Evolutionary conservation across 1,140 invertebrate genomes (phyloP).

Genomic region (Octopus sinensis): DNA sequence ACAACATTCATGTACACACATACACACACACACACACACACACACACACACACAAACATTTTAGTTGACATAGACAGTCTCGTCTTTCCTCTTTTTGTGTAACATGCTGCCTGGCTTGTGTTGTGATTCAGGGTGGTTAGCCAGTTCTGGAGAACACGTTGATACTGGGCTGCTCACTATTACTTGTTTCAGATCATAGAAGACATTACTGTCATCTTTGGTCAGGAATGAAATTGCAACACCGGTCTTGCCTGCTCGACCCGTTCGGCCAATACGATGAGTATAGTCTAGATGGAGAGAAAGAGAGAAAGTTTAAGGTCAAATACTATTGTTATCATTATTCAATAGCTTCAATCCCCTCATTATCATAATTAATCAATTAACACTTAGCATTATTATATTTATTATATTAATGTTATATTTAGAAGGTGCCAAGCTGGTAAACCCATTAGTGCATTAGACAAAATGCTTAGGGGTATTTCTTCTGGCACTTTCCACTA

Average conservation of each 20-base stretch:
- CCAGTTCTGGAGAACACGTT: slow-evolving; percentile 90
- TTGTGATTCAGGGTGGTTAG: slow-evolving; percentile 97
- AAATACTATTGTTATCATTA: neutral
- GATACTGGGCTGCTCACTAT: slow-evolving; percentile 88
- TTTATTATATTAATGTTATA: too few species aligned
- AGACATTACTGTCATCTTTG: slow-evolving; percentile 91
- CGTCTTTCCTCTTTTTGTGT: slow-evolving; percentile 86
- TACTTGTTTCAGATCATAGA: slow-evolving; percentile 95
- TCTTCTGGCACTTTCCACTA: too few species aligned
- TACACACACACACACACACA: too few species aligned
- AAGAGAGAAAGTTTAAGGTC: neutral
- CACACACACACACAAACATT: neutral
- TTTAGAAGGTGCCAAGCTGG: too few species aligned
- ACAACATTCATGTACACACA: too few species aligned
- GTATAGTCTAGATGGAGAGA: slow-evolving; percentile 79
- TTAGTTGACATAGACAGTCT: slow-evolving; percentile 62
- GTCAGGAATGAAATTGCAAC: slow-evolving; percentile 94
- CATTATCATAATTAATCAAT: too few species aligned
- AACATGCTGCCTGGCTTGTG: slow-evolving; percentile 94
- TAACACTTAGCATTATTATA: too few species aligned
- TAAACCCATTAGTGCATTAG: too few species aligned
- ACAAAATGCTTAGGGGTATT: too few species aligned
- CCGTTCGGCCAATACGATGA: slow-evolving; percentile 98
- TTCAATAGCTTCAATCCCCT: too few species aligned
- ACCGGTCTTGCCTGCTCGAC: slow-evolving; percentile 96